Base-by-base conservation (phyloP, 2,113 vertebrate species). In the Condylura cristata region DNA sequence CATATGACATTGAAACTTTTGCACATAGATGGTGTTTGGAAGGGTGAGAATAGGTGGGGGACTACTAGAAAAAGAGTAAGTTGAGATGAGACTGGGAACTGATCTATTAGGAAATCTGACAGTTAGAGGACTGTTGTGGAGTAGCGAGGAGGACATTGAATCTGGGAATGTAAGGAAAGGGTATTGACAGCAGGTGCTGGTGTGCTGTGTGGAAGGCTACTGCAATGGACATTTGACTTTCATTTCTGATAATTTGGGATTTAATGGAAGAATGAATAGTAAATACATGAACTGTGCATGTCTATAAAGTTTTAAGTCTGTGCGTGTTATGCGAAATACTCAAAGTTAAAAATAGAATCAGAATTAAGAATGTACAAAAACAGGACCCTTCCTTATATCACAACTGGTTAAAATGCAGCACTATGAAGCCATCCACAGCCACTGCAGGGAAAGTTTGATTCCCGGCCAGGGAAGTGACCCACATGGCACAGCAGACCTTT, bases 281-380 rank as follows among this genome's bases (percentile, higher is more conserved):
- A 60, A 68, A 46, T 60, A 65, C 34, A 46, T 56, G 60, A 48
- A 24, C 46, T 18, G 28, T 65, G 8, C 22, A 8, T 56, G 22
- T 63, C 8, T 51, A 51, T 3, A 87, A 39, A 58, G 71, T 71
- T 90, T 76, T 92, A 71, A 71, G 37, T 72, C 68, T 44, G 13
- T 48, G 39, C 61, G 2, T 39, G 90, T 83, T 83, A 41, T 87
- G 90, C 74, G 71, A 87, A 81, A 66, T 87, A 16, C 9, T 76
- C 75, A 86, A 76, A 65, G 65, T 83, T 79, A 44, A 63, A 89
- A 89, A 53, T 16, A 58, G 56, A 91, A 80, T n/a, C 14, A 65
- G 24, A 28, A 74, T 85, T 79, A 61, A 68, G 8, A 61, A 70
- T 89, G 48, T 53, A 5, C 61, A 63, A 11, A 41, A 71, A 51